phyloP scores from a whole-genome alignment of 2,888 invertebrate genomes.

The Polyploca ridens region DNA sequence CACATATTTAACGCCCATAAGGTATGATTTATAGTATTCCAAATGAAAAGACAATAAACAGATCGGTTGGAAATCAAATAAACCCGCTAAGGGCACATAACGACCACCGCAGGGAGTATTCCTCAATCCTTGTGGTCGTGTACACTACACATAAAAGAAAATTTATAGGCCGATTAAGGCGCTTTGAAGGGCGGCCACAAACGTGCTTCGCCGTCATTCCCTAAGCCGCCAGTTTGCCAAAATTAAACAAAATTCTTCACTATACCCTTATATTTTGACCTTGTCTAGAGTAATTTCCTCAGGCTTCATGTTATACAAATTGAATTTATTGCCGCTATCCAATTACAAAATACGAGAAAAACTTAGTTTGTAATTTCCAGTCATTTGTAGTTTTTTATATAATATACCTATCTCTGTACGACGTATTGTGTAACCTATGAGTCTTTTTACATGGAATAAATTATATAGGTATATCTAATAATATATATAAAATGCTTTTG shows the following conservation, averaged over 20 bases:
- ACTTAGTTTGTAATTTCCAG: no score
- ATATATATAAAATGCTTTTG: no score
- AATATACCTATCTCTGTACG: not conserved
- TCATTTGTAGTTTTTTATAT: no score
- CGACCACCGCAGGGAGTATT: conserved; percentile 26
- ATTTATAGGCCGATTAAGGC: conserved; percentile 74
- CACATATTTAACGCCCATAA: not conserved
- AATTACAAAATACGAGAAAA: not conserved
- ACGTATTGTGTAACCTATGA: no score
- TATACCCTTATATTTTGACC: conserved; percentile 18
- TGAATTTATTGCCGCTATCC: not conserved
- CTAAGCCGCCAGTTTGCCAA: conserved; percentile 63
- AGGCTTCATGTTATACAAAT: not conserved
- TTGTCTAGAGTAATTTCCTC: not conserved
- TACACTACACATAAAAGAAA: conserved; percentile 68
- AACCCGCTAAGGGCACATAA: not conserved
- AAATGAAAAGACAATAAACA: conserved; percentile 6
- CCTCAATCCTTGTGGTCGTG: conserved; percentile 46
- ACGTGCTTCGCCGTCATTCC: conserved; percentile 66
- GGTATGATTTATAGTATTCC: not conserved
- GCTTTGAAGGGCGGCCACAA: conserved; percentile 67
- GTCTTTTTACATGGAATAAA: no score
- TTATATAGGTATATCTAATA: no score
- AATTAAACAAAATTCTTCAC: conserved; percentile 45
- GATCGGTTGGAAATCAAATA: conserved; percentile 9